A percentile compares a stretch with the other conserved stretches of the same genome.
Evolutionary conservation across 2,113 vertebrate genomes (phyloP).

Genomic region (Strigops habroptila): DNA sequence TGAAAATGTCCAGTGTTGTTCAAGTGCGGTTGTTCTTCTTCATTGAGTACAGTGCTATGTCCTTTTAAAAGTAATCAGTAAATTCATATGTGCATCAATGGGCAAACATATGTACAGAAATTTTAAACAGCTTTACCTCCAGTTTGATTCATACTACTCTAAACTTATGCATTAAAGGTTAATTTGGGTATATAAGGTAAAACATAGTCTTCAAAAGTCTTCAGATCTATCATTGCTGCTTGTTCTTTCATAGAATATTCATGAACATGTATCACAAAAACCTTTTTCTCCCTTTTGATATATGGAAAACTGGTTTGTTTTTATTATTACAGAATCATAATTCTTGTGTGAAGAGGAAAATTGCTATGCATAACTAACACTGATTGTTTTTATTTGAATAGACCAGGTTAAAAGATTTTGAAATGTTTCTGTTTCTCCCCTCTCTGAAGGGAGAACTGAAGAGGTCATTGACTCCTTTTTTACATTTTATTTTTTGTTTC

Average conservation of each 20-base stretch:
- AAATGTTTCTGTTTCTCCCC: background rate
- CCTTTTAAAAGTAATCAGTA: background rate
- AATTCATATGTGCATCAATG: accelerated
- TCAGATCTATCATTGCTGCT: background rate
- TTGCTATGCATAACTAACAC: background rate
- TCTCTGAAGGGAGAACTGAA: background rate
- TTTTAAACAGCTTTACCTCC: background rate
- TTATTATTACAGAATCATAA: background rate
- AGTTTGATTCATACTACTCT: background rate
- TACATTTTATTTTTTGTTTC: accelerated
- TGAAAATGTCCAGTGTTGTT: background rate
- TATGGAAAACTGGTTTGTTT: background rate
- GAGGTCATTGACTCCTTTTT: background rate
- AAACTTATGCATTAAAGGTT: background rate
- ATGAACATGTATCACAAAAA: background rate
- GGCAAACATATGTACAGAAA: background rate
- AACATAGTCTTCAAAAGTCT: background rate
- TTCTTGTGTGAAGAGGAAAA: background rate
- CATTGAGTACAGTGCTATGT: background rate
- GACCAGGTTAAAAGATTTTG: background rate
- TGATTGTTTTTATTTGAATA: background rate
- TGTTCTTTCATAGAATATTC: background rate
- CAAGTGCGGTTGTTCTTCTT: background rate
- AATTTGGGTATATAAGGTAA: background rate
- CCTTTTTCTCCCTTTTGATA: background rate